Evolutionary conservation across 2,888 invertebrate genomes (phyloP).

Genomic region (Xestia rhomboidea): DNA sequence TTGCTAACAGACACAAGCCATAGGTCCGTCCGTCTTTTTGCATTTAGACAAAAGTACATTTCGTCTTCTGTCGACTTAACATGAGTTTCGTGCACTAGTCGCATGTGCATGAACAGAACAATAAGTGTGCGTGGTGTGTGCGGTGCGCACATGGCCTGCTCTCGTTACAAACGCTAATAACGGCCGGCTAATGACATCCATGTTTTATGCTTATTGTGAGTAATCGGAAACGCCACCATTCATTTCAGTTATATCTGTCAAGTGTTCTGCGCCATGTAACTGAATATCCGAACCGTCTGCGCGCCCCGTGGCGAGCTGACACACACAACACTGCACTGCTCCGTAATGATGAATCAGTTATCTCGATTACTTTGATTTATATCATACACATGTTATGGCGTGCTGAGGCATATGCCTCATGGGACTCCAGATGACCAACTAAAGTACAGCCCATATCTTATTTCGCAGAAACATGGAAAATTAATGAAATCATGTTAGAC

Average conservation of each 20-base stretch:
- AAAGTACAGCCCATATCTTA: background rate
- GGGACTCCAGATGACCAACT: constrained; percentile 33
- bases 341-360: constrained; percentile 21
- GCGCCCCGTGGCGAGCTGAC: background rate
- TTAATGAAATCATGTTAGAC: background rate
- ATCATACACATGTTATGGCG: constrained; percentile 20
- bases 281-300: constrained; percentile 22
- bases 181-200: constrained; percentile 64
- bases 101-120: background rate
- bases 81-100: background rate
- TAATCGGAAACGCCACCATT: constrained; percentile 63
- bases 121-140: background rate
- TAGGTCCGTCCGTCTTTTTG: background rate
- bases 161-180: constrained; percentile 66
- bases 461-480: constrained; percentile 3
- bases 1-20: background rate
- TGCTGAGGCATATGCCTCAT: constrained; percentile 25
- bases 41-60: background rate
- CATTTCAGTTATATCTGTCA: constrained; percentile 58
- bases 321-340: background rate
- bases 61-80: background rate
- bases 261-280: constrained; percentile 59
- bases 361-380: constrained; percentile 23
- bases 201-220: constrained; percentile 57
- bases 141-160: constrained; percentile 70